These are phyloP conservation scores for Furnarius figulus DNA, from an alignment of 2,113 vertebrate genomes.

Conservation along the genomic window DNA sequence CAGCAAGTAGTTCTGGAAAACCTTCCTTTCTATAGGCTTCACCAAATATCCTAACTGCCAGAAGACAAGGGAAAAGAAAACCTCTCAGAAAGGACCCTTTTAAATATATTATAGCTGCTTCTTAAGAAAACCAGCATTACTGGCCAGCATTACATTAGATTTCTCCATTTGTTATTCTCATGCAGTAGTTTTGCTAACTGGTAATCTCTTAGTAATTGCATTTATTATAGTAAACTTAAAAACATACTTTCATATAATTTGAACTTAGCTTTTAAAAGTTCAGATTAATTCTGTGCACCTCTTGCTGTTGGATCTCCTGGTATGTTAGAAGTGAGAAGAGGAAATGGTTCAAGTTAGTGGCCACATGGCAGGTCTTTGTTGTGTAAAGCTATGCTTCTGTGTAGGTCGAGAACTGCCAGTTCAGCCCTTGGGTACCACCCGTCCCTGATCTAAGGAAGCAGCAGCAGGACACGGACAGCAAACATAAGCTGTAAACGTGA, in stretches of 20 bases:
- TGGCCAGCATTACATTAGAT: conserved; percentile 66
- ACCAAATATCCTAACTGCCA: conserved; percentile 71
- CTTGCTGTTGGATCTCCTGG: conserved; percentile 11
- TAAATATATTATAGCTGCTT: conserved; percentile 56
- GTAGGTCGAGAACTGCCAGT: not conserved
- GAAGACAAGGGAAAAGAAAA: conserved; percentile 56
- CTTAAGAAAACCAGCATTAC: conserved; percentile 69
- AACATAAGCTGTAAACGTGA: conserved; percentile 34
- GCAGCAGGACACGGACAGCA: not conserved
- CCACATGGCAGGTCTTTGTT: not conserved
- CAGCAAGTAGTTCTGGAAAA: conserved; percentile 58
- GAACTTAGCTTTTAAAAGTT: conserved; percentile 49
- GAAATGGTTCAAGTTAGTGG: not conserved
- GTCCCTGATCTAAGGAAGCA: conserved; percentile 2
- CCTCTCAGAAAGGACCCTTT: conserved; percentile 54
- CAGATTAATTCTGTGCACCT: conserved; percentile 38
- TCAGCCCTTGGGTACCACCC: not conserved
- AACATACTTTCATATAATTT: conserved; percentile 48
- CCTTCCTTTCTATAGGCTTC: conserved; percentile 62
- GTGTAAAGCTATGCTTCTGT: not conserved
- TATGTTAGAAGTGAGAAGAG: conserved; percentile 23
- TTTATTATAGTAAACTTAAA: conserved; percentile 58
- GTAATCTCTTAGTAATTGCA: conserved; percentile 72
- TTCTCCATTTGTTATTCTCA: conserved; percentile 67
- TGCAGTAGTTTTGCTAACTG: conserved; percentile 69